Conservation (phyloP, 2,888 invertebrate species). For the Pycnomerus fuliginosus region DNA sequence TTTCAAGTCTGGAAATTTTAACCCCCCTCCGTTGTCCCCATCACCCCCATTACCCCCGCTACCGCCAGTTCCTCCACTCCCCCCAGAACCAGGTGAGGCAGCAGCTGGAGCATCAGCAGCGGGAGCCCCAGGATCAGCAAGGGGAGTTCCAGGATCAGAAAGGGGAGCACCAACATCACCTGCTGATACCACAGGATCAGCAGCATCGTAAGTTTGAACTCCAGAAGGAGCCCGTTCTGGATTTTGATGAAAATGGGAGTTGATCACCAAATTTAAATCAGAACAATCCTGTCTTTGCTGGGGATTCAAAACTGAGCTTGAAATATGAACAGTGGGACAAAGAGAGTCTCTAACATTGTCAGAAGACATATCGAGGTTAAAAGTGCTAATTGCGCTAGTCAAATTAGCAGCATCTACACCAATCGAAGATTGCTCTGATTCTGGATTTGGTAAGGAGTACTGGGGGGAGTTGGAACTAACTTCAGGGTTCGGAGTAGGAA, state of each 20-base stretch:
- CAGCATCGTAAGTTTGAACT: constrained; percentile 33
- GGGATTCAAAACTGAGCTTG: constrained; percentile 55
- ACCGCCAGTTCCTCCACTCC: constrained; percentile 30
- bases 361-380: constrained; percentile 42
- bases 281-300: constrained; percentile 65
- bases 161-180: constrained; percentile 42
- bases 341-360: constrained; percentile 28
- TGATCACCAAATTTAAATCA: constrained; percentile 69
- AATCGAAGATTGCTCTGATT: not conserved
- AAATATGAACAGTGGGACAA: constrained; percentile 61
- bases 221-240: constrained; percentile 32
- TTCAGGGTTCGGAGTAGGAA: constrained; percentile 45
- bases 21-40: constrained; percentile 26
- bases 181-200: constrained; percentile 52
- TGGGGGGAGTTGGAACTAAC: constrained; percentile 46
- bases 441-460: constrained; percentile 30
- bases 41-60: constrained; percentile 31
- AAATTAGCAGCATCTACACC: constrained; percentile 6
- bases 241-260: constrained; percentile 64
- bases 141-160: constrained; percentile 37
- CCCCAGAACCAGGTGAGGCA: constrained; percentile 28
- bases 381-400: constrained; percentile 37
- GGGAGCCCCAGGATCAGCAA: constrained; percentile 31
- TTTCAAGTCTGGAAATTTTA: constrained; percentile 43
- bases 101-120: constrained; percentile 27